Conservation (phyloP, 2,888 invertebrate genomes). For the Bellardia bayeri region DNA sequence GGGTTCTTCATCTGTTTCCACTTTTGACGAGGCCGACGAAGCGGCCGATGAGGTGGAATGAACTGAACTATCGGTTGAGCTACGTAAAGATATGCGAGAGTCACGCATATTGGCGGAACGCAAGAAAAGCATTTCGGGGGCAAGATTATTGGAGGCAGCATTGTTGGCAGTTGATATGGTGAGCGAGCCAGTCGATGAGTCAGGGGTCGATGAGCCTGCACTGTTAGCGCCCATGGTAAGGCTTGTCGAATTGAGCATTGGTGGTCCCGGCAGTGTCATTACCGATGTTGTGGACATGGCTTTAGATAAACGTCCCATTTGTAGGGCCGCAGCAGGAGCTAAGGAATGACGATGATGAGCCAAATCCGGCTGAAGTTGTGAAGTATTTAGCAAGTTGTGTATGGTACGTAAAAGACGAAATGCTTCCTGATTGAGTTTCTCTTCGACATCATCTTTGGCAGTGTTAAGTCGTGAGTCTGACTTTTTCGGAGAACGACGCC, state of each 20-base stretch:
- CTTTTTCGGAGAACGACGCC: constrained; percentile 84
- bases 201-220: constrained; percentile 50
- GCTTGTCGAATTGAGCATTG: constrained; percentile 77
- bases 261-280: constrained; percentile 74
- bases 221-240: constrained; percentile 60
- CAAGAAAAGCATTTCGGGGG: constrained; percentile 81
- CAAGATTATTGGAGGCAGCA: constrained; percentile 68
- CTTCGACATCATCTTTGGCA: constrained; percentile 85
- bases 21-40: constrained; percentile 81
- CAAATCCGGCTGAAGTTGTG: constrained; percentile 87
- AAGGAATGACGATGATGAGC: constrained; percentile 78
- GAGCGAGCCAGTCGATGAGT: constrained; percentile 48
- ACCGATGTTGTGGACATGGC: constrained; percentile 74
- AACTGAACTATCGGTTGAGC: constrained; percentile 84
- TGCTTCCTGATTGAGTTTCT: constrained; percentile 88
- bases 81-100: constrained; percentile 83
- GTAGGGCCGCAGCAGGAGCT: constrained; percentile 40
- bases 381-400: constrained; percentile 87
- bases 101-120: constrained; percentile 83
- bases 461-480: constrained; percentile 78
- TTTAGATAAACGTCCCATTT: constrained; percentile 75
- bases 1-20: constrained; percentile 83
- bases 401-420: constrained; percentile 88
- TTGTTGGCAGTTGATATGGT: constrained; percentile 50
- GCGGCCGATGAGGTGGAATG: constrained; percentile 83